phyloP scores from a whole-genome alignment of 2,888 invertebrate species.

The Drosophila rubida region DNA sequence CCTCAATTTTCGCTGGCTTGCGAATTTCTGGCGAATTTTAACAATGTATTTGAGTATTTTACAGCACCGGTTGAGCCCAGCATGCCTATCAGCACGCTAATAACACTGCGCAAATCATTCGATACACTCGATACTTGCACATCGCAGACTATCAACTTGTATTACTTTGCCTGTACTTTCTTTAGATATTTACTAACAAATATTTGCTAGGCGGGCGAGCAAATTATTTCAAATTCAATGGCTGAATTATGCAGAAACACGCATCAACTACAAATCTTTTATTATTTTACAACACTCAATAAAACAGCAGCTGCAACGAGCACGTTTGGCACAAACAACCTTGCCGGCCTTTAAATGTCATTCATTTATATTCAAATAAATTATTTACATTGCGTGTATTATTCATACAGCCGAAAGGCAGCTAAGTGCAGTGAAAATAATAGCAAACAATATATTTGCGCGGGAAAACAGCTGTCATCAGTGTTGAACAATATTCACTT shows the following conservation, averaged over 20 bases:
- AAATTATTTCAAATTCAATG: too few relatives aligned
- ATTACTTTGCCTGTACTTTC: neutral
- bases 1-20: slow-evolving; percentile 70
- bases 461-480: slow-evolving; percentile 56
- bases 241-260: neutral
- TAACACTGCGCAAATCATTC: slow-evolving; percentile 48
- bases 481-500: slow-evolving; percentile 27
- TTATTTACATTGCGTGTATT: neutral
- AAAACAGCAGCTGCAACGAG: slow-evolving; percentile 53
- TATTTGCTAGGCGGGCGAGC: neutral
- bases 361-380: neutral
- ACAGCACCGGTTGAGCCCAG: slow-evolving; percentile 47
- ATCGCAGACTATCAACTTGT: slow-evolving; percentile 5
- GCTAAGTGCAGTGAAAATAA: neutral
- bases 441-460: slow-evolving; percentile 41
- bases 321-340: slow-evolving; percentile 41
- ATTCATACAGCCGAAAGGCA: neutral
- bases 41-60: slow-evolving; percentile 68
- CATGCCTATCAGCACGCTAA: slow-evolving; percentile 41
- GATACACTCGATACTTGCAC: slow-evolving; percentile 47
- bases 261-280: neutral
- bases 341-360: slow-evolving; percentile 9
- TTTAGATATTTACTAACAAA: neutral
- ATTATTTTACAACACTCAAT: slow-evolving; percentile 38
- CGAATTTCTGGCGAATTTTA: slow-evolving; percentile 71